These are phyloP conservation scores for Ancistrus triradiatus DNA, from an alignment of 2,113 vertebrate genomes.

Conservation along the genomic window DNA sequence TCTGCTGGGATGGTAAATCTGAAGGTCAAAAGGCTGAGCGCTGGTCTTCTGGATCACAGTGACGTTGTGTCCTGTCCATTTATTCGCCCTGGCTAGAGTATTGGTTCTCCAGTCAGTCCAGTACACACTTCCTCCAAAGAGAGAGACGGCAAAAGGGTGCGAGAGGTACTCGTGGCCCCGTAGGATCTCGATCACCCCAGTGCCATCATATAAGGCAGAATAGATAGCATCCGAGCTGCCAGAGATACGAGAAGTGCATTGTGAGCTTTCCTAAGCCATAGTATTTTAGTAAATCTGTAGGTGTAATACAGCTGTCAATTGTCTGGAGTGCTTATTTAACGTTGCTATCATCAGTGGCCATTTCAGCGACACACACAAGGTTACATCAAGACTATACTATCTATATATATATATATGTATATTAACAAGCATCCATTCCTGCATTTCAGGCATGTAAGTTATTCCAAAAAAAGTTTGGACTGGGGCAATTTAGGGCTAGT, in stretches of 20 bases:
- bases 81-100: conserved; percentile 92
- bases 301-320: too few relatives aligned
- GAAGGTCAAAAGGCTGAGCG: conserved; percentile 94
- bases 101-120: conserved; percentile 99
- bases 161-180: conserved; percentile 94
- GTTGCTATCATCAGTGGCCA: too few relatives aligned
- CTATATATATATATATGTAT: too few relatives aligned
- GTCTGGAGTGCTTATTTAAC: too few relatives aligned
- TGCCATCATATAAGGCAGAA: conserved; percentile 93
- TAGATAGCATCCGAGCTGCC: conserved; percentile 96
- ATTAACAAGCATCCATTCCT: too few relatives aligned
- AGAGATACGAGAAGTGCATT: conserved; percentile 44
- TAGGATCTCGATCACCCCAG: conserved; percentile 89
- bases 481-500: too few relatives aligned
- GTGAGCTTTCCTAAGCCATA: too few relatives aligned
- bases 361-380: too few relatives aligned
- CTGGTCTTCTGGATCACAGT: conserved; percentile 98
- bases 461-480: too few relatives aligned
- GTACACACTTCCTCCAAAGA: conserved; percentile 93
- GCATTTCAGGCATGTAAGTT: too few relatives aligned
- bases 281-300: too few relatives aligned
- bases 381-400: too few relatives aligned
- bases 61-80: conserved; percentile 95
- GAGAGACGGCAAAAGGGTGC: conserved; percentile 94
- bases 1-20: conserved; percentile 96